A percentile compares a stretch with the other conserved stretches of the same genome.
These are phyloP conservation scores for Papilio machaon DNA, from an alignment of 1,140 invertebrate species.

Conservation along the genomic window DNA sequence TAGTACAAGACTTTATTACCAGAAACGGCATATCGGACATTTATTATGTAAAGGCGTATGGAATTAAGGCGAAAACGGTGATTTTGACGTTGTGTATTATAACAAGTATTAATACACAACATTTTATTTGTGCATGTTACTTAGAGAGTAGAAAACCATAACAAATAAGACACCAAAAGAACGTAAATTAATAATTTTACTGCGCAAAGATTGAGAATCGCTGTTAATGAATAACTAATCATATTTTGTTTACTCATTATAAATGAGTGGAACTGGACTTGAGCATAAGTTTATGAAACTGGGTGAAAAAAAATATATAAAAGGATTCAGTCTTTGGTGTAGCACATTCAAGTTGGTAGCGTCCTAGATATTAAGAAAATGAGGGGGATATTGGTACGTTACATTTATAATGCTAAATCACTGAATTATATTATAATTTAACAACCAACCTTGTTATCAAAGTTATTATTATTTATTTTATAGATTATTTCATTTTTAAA, in stretches of 20 bases:
- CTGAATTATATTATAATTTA: constrained; percentile 19
- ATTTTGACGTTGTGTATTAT: background rate
- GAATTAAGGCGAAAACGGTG: background rate
- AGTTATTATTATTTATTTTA: background rate
- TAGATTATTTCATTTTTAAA: background rate
- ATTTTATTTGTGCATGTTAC: background rate
- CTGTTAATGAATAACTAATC: constrained; percentile 65
- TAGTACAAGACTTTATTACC: background rate
- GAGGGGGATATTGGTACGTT: constrained; percentile 67
- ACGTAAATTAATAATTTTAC: constrained; percentile 43
- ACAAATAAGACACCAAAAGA: background rate
- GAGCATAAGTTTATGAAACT: constrained; percentile 67
- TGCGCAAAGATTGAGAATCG: constrained; percentile 66
- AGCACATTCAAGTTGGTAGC: constrained; percentile 67
- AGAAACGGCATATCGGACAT: background rate
- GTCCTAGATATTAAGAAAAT: constrained; percentile 64
- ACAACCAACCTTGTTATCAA: background rate
- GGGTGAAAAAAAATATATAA: constrained; percentile 75
- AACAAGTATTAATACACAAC: background rate
- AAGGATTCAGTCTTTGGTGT: constrained; percentile 63
- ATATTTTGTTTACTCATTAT: constrained; percentile 64
- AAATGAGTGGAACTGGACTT: constrained; percentile 69
- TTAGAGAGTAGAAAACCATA: background rate
- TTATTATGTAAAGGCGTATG: background rate
- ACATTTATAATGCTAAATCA: constrained; percentile 12